Evolutionary conservation across 2,797 vertebrate genomes (phyloP), one percentile per base, ranked within the genome.

Genomic region (Danio jaintianensis): DNA sequence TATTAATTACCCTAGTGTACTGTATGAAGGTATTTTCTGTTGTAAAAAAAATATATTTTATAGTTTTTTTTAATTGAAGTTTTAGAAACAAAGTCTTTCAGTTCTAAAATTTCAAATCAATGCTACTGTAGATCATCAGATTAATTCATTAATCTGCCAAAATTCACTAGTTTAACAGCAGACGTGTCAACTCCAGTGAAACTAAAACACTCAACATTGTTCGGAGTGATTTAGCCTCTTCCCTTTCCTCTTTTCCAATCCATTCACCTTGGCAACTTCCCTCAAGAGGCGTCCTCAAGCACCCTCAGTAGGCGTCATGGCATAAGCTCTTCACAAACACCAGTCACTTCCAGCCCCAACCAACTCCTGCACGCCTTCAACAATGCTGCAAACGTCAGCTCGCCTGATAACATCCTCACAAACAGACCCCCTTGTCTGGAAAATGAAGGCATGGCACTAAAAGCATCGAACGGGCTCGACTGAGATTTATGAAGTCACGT

Each of bases 381-480:
- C 12, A 50, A 22, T 75, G 13, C 38, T 12, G 45, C 47, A 38
- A 61, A 76, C 29, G 13, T 76, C 74, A 76, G 11, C 61, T 66
- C 20, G 38, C 61, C 36, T 43, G 48, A 76, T 73, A 87, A 85
- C 72, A 81, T 45, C 66, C 18, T 47, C 55, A 36, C 16, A 72
- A 36, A 74, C n/a, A 76, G 38, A 38, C 29, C 40, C 13, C 38
- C 47, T 76, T 64, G 74, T 66, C 62, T 13, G 50, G 48, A 75
- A 52, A 18, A 55, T 36, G 12, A 45, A 72, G 43, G 22, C 16
- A 79, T 10, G 55, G 16, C 36, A 38, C 43, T 16, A 53, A 52
- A 50, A 38, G 29, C 1, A 29, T 29, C 29, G 3, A 16, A 62
- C 3, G 43, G 15, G 15, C 38, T 62, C 16, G 11, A 50, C 61